Evolutionary conservation across 2,888 invertebrate species (phyloP), one percentile per base, ranked within the genome.

Genomic region (Agonopterix arenella): DNA sequence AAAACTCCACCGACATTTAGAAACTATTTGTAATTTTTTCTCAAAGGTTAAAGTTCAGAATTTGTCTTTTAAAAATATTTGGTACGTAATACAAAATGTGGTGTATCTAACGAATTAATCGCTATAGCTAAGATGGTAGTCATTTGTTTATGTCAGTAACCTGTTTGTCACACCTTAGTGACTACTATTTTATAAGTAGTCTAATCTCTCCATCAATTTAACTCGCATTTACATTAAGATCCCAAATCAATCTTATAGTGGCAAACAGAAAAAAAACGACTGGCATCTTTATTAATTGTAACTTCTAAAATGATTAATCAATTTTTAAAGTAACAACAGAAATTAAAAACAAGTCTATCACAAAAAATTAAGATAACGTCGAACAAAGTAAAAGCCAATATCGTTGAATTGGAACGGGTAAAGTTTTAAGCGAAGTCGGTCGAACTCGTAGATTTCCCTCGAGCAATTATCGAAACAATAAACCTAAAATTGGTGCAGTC

Each of bases 391-490:
- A 56, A 62, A 68, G 61, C 61, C 66, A 68, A 71, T 68, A 68
- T 60, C 59, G 65, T 57, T 48, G 53, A 64, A 55, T 62, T 61
- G 58, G 47, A 60, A 57, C 56, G 52, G 66, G 52, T 58, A 64
- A 76, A 80, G 70, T 77, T 80, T 71, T 58, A 66, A 70, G 66
- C 62, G 67, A 69, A 73, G 62, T 72, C 64, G 60, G 62, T 61
- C 58, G 53, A 69, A 73, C 61, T 66, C 69, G 67, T 58, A 64
- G 69, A 76, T 76, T 76, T 77, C 72, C 76, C 76, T 71, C 62
- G 76, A 84, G 83, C 79, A 85, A 85, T 88, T 86, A 85, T 79
- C 69, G 80, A 83, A 83, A 88, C 86, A 86, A 88, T 86, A 81
- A 84, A 84, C 73, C 76, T 81, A 77, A 84, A 86, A 85, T 84